Conservation (phyloP, 2,797 vertebrate species). For the Pempheris klunzingeri region DNA sequence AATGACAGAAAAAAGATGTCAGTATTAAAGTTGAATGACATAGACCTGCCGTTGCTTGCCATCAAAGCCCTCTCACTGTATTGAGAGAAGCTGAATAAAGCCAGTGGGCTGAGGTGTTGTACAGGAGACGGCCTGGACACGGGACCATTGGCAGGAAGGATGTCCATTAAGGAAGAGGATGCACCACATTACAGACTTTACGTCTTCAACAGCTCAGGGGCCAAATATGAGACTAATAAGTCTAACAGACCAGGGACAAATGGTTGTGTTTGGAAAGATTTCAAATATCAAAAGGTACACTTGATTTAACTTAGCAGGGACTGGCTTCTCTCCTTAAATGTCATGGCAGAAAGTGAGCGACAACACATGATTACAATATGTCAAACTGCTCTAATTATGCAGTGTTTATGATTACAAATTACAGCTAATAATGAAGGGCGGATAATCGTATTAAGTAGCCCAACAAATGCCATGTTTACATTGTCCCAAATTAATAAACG, state of each 20-base stretch:
- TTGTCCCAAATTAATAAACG: conserved; percentile 58
- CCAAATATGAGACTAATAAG: conserved; percentile 55
- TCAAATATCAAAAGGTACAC: conserved; percentile 40
- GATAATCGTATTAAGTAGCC: conserved; percentile 62
- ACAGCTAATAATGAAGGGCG: conserved; percentile 57
- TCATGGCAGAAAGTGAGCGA: conserved; percentile 41
- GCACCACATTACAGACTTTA: conserved; percentile 76
- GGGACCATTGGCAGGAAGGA: conserved; percentile 77
- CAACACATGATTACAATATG: conserved; percentile 46
- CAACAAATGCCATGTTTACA: conserved; percentile 59
- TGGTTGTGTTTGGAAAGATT: conserved; percentile 38
- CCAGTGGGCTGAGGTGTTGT: conserved; percentile 54
- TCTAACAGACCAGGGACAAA: conserved; percentile 44
- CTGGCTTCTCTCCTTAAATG: conserved; percentile 41
- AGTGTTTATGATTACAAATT: conserved; percentile 65
- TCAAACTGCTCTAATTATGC: conserved; percentile 64
- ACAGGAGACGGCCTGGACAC: conserved; percentile 44
- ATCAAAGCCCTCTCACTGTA: conserved; percentile 50
- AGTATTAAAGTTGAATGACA: conserved; percentile 51
- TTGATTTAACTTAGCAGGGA: conserved; percentile 36
- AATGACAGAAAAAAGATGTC: conserved; percentile 47
- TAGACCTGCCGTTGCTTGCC: conserved; percentile 41
- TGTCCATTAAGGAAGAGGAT: conserved; percentile 79
- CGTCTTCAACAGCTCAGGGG: conserved; percentile 59
- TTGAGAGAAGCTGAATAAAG: conserved; percentile 66